Conservation (phyloP, 53 echinoderm and acorn worm genomes). For the Paelopatides confundens region DNA sequence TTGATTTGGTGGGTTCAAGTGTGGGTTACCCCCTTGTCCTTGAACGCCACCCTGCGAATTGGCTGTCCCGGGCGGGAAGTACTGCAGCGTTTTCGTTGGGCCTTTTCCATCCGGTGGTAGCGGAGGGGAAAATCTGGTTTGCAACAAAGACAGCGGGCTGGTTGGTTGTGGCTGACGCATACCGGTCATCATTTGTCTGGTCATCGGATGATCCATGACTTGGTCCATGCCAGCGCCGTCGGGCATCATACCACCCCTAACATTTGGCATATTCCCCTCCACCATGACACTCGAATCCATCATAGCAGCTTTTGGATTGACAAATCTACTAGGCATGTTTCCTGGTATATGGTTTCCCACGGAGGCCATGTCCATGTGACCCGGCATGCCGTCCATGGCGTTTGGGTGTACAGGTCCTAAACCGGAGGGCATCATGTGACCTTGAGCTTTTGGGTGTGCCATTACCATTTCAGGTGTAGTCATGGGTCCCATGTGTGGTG, state of each 20-base stretch:
- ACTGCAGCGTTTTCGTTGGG: constrained; percentile 98
- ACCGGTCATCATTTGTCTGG: constrained; percentile 45
- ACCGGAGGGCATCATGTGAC: constrained; percentile 39
- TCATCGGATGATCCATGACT: constrained; percentile 38
- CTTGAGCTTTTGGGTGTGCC: background rate
- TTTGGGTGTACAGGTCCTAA: constrained; percentile 34
- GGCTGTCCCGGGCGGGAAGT: constrained; percentile 82
- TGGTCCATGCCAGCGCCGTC: constrained; percentile 67
- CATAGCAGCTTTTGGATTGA: constrained; percentile 55
- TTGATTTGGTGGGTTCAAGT: constrained; percentile 81
- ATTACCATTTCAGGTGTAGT: background rate
- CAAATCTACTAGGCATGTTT: constrained; percentile 60
- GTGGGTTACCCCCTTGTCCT: constrained; percentile 92
- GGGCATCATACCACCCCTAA: constrained; percentile 67
- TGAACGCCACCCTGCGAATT: constrained; percentile 70
- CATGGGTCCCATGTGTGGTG: constrained; percentile 49
- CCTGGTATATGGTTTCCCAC: constrained; percentile 53
- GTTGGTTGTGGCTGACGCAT: constrained; percentile 72
- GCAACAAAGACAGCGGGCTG: constrained; percentile 86
- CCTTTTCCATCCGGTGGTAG: constrained; percentile 97
- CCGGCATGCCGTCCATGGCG: constrained; percentile 62
- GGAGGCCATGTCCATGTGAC: constrained; percentile 53
- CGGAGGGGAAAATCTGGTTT: constrained; percentile 93
- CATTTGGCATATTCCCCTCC: constrained; percentile 62
- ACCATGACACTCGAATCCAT: constrained; percentile 46